Conservation (phyloP, 2,113 vertebrate genomes). For the Puffinus mauretanicus region DNA sequence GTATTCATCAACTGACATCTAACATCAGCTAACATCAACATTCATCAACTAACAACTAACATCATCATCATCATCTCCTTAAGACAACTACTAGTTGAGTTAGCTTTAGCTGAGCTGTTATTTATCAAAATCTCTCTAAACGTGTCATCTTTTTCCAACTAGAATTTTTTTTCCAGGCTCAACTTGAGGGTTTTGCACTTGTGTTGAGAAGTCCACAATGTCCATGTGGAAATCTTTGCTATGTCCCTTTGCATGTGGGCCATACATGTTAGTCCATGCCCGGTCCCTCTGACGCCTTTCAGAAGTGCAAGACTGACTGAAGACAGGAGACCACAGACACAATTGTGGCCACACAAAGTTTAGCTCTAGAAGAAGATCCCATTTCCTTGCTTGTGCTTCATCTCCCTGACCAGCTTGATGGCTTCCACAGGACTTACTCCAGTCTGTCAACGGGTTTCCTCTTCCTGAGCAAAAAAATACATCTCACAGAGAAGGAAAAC, state of each 20-base stretch:
- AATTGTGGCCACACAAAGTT: background rate
- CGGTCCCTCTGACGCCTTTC: background rate
- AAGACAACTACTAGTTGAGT: background rate
- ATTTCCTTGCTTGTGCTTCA: background rate
- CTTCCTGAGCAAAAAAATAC: background rate
- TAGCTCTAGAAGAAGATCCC: background rate
- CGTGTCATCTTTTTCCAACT: background rate
- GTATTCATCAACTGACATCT: background rate
- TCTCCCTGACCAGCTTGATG: background rate
- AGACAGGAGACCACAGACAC: background rate
- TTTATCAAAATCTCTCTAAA: background rate
- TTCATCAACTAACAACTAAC: background rate
- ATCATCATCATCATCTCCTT: background rate
- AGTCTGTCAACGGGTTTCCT: background rate
- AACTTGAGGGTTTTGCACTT: fast-evolving
- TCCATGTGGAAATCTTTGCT: background rate
- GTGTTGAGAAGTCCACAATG: fast-evolving
- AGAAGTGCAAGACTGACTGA: background rate
- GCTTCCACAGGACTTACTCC: background rate
- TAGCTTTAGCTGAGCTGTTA: background rate
- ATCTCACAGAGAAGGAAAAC: background rate
- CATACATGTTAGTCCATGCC: fast-evolving
- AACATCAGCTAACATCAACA: background rate
- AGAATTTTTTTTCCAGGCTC: background rate
- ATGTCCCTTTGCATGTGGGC: fast-evolving